Evolutionary conservation across 1,140 invertebrate species (phyloP).

Genomic region (Myzus persicae): DNA sequence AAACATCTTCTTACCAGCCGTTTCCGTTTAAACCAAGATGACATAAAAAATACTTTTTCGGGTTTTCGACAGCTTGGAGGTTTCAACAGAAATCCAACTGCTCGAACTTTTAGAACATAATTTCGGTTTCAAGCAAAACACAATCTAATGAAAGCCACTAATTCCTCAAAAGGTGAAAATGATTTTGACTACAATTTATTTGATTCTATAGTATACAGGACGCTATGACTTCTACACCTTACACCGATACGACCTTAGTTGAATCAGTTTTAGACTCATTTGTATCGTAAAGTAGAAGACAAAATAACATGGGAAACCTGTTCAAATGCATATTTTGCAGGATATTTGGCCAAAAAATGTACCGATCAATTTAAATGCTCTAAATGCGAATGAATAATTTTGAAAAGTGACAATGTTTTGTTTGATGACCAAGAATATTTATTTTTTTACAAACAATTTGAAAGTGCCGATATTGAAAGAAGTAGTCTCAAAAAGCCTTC

Average conservation of each 20-base stretch:
- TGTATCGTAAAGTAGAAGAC: not conserved
- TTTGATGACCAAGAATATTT: constrained; percentile 29
- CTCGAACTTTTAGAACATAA: too few relatives aligned
- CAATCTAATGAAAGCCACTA: too few relatives aligned
- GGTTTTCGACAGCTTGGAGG: too few relatives aligned
- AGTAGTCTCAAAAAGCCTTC: not conserved
- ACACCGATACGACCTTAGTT: not conserved
- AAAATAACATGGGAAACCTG: not conserved
- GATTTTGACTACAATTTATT: too few relatives aligned
- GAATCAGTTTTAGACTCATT: not conserved
- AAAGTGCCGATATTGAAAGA: not conserved
- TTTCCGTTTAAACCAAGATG: too few relatives aligned
- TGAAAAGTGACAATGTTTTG: not conserved
- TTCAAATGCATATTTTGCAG: not conserved
- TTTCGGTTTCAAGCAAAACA: too few relatives aligned
- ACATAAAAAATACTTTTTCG: too few relatives aligned
- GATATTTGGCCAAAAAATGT: constrained; percentile 10
- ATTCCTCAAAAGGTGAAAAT: too few relatives aligned
- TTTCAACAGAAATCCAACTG: too few relatives aligned
- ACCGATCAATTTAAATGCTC: not conserved
- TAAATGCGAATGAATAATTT: constrained; percentile 4
- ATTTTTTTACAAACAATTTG: constrained; percentile 31
- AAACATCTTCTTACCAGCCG: too few relatives aligned
- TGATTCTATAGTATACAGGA: too few relatives aligned
- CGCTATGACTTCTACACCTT: too few relatives aligned